Percentiles rank a stretch among this genome's conserved stretches.
Conservation (phyloP, 2,113 vertebrate species). For the Cyprinus carpio region DNA sequence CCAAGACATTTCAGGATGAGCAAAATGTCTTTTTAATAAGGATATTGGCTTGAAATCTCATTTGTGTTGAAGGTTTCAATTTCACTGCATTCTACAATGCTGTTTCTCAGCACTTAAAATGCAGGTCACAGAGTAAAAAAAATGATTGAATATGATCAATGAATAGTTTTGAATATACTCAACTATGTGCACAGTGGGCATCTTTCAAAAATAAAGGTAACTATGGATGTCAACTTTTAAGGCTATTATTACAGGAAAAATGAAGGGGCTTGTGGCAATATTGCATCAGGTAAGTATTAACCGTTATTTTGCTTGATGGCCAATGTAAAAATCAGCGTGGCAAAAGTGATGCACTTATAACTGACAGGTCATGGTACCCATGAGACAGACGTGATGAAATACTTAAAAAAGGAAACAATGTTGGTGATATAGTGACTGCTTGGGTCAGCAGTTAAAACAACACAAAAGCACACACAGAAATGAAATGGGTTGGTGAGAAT, state of each 20-base stretch:
- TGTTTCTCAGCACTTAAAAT: slow-evolving; percentile 8
- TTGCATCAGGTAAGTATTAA: background rate
- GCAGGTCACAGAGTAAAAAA: background rate
- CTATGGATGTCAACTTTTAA: slow-evolving; percentile 2
- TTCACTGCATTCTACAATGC: slow-evolving; percentile 9
- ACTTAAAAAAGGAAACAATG: slow-evolving; percentile 59
- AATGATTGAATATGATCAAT: slow-evolving; percentile 17
- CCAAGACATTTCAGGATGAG: background rate
- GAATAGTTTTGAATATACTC: background rate
- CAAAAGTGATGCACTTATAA: background rate
- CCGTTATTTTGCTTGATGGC: background rate
- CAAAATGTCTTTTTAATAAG: slow-evolving; percentile 17
- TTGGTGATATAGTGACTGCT: slow-evolving; percentile 46
- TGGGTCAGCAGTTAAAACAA: slow-evolving; percentile 22
- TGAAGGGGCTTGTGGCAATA: background rate
- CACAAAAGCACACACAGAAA: background rate
- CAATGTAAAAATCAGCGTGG: background rate
- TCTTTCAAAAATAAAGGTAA: too few relatives aligned
- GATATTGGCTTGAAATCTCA: slow-evolving; percentile 7
- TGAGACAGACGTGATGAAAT: slow-evolving; percentile 55
- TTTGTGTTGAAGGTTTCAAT: background rate
- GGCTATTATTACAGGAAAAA: background rate
- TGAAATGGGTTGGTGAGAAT: background rate
- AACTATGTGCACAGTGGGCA: slow-evolving; percentile 1
- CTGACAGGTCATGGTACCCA: slow-evolving; percentile 12